Base-by-base conservation (phyloP, 64 coral and sea anemone species). In the Porites lutea region DNA sequence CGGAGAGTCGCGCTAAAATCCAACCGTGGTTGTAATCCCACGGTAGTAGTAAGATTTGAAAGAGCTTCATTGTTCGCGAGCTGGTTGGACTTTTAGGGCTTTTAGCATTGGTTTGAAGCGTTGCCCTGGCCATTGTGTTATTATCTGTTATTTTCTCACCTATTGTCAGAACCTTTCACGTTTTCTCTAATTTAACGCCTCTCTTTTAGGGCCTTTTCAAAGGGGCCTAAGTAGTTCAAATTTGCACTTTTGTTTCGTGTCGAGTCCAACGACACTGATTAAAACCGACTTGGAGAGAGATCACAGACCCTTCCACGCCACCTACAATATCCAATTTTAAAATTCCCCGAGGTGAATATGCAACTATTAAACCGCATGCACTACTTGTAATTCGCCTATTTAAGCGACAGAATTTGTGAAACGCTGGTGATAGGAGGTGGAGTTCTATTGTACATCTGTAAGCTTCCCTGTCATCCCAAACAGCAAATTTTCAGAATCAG, bases 71-170 rank as follows among this genome's bases (percentile, higher is more conserved):
- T 84, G 81, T 84, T 84, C 45, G 21, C 81, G 81, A 43, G 47
- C 62, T 84, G 16, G 61, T 65, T n/a, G 47, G 81, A 67, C 81
- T 68, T 75, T 67, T 48, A 67, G 47, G 48, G 81, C 81, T 84
- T 84, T 84, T 84, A 84, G 81, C 81, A 84, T 84, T 84, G 81
- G 81, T 48, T 84, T 84, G 81, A 49, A 19, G 61, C 81, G 46
- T 84, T 84, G 81, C 48, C 48, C 79, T 46, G 72, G 78, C 70
- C 59, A 83, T 94, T 94, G 92, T 94, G 74, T 82, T 94, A 94
- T 94, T 94, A 94, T 94, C 92, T 94, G 92, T 84, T 94, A 94
- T 94, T 94, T 94, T 94, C 92, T 94, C 92, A 94, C 92, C 92
- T 75, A 94, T 94, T 94, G 92, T 94, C 47, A 89, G 82, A 73